Evolutionary conservation across 2,888 invertebrate species (phyloP).

Genomic region (Drosophila flavopinicola): DNA sequence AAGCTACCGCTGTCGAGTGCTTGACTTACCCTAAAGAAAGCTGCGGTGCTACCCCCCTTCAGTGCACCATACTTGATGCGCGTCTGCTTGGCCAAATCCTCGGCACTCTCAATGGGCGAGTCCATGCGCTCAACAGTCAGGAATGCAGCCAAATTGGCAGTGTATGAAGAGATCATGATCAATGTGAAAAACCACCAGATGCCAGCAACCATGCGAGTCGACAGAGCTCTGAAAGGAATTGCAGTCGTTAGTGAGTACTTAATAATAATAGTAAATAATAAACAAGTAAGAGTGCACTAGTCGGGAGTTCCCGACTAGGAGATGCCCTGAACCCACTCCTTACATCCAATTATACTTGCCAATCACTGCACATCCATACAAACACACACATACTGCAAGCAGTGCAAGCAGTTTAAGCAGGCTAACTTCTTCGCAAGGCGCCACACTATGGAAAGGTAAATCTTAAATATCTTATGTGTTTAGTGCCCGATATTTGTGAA

Average conservation of each 20-base stretch:
- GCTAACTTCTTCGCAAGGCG: too few relatives aligned
- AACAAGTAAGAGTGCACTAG: too few relatives aligned
- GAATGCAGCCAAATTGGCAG: slow-evolving; percentile 97
- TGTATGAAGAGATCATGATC: slow-evolving; percentile 98
- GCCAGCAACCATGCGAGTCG: slow-evolving; percentile 86
- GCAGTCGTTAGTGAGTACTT: background rate
- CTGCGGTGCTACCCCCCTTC: slow-evolving; percentile 96
- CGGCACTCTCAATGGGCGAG: slow-evolving; percentile 96
- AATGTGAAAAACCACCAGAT: slow-evolving; percentile 98
- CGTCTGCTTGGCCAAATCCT: slow-evolving; percentile 97
- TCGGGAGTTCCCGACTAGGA: too few relatives aligned
- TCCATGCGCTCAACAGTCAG: slow-evolving; percentile 97
- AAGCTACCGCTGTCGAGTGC: background rate
- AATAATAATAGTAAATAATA: background rate
- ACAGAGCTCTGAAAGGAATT: slow-evolving; percentile 79
- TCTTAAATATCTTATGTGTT: too few relatives aligned
- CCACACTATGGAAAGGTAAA: too few relatives aligned
- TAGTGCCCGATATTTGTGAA: too few relatives aligned
- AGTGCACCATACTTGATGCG: slow-evolving; percentile 98
- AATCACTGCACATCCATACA: too few relatives aligned
- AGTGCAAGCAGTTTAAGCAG: too few relatives aligned
- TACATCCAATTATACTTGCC: too few relatives aligned
- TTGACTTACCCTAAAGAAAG: slow-evolving; percentile 93
- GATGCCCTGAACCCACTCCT: too few relatives aligned
- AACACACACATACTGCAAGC: too few relatives aligned